Percentiles rank a stretch among this genome's conserved stretches.
Conservation (phyloP, 1,140 invertebrate genomes). For the Metopolophium dirhodum region DNA sequence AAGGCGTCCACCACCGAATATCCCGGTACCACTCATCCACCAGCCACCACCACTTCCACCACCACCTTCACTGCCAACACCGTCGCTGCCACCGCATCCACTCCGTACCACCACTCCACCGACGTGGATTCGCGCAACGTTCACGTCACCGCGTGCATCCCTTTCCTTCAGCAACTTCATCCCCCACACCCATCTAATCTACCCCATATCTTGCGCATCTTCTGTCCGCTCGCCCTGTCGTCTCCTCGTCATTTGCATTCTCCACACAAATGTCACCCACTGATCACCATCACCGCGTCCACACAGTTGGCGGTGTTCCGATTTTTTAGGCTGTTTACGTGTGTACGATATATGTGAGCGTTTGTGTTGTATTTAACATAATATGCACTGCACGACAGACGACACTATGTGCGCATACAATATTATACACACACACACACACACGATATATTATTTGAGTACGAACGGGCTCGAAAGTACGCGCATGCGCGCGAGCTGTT, state of each 20-base stretch:
- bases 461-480: background rate
- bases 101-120: background rate
- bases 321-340: background rate
- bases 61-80: too few relatives aligned
- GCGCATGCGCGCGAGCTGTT: background rate
- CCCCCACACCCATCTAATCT: too few relatives aligned
- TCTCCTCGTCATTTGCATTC: background rate
- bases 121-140: background rate
- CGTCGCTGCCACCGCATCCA: too few relatives aligned
- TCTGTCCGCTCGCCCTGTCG: background rate
- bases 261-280: background rate
- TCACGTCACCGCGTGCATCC: background rate
- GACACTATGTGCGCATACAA: background rate
- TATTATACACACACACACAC: background rate
- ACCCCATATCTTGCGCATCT: too few relatives aligned
- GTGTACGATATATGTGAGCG: background rate
- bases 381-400: background rate
- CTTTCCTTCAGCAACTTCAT: background rate
- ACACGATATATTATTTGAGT: background rate
- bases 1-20: background rate
- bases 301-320: background rate
- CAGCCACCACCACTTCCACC: too few relatives aligned
- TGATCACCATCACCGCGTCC: too few relatives aligned
- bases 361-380: background rate
- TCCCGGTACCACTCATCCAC: background rate